These are phyloP conservation scores for Anhinga rufa DNA, from an alignment of 2,113 vertebrate species.

Conservation along the genomic window DNA sequence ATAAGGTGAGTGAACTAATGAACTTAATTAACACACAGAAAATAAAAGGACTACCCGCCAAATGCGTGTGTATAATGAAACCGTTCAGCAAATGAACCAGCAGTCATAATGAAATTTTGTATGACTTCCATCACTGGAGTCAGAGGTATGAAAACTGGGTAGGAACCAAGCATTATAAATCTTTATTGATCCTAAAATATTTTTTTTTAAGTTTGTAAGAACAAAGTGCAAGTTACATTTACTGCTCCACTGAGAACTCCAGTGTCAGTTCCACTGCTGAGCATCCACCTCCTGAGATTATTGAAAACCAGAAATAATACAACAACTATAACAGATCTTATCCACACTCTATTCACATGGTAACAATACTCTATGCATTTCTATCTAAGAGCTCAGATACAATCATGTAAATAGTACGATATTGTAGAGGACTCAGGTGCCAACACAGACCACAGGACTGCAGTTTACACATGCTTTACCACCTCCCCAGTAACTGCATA, in stretches of 20 bases:
- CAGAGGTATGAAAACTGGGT: neutral
- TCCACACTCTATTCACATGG: neutral
- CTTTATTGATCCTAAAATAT: neutral
- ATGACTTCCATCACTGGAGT: neutral
- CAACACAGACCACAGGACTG: neutral
- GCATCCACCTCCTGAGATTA: neutral
- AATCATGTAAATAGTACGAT: fast-evolving
- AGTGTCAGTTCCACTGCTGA: neutral
- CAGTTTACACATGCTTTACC: neutral
- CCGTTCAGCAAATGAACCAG: neutral
- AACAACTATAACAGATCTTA: fast-evolving
- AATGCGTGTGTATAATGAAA: neutral
- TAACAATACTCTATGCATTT: neutral
- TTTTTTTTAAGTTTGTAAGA: neutral
- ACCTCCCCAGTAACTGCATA: too few species aligned
- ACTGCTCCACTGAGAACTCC: fast-evolving
- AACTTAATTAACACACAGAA: neutral
- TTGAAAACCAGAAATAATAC: neutral
- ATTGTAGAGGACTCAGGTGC: neutral
- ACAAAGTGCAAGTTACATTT: neutral
- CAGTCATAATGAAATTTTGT: neutral
- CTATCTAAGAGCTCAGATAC: neutral
- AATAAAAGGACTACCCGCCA: neutral
- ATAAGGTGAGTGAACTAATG: neutral
- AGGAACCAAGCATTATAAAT: neutral